Base-by-base conservation (phyloP, 2,888 invertebrate species). In the Drosophila lacicola region DNA sequence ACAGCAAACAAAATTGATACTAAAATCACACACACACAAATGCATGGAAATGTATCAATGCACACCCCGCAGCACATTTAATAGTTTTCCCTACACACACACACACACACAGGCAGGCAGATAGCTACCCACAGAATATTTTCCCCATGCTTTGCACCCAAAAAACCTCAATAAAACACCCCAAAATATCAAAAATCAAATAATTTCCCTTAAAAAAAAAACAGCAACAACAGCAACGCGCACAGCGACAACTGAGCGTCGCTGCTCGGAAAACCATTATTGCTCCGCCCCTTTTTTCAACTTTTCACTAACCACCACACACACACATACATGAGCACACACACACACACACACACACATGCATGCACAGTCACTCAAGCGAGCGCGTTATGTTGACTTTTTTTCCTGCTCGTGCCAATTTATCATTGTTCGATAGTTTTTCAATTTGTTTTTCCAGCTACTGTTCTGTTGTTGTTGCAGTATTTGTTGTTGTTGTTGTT, bases 181-280 rank as follows among this genome's bases (percentile, higher is more conserved):
- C 91, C 91, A 91, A 90, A 91, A 90, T 90, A 91, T 90, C 90
- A 91, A 90, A 91, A 91, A 91, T 91, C 90, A 89, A 85, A 90
- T 81, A 90, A 90, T 91, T 91, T 91, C 90, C 91, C 91, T 90
- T 90, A 90, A 92, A 92, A 91, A 88, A 80, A 71, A 65, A 25
- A 74, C 57, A 64, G 56, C 56, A 14, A 60, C 44, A 53, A 41
- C 46, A 63, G 65, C 60, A 71, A 69, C 44, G n/a, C 42, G 11
- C 9, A 60, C 45, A 56, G 66, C 75, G 74, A 79, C 70, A 77
- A 82, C 69, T 63, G 78, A 74, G 73, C 83, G 71, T 64, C 78
- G 85, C 80, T 70, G 82, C 71, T 70, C 79, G 89, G 89, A 85
- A 90, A 90, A 90, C 90, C 89, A 88, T 88, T 87, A 86, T 90